These are phyloP conservation scores for Archips xylosteana DNA, from an alignment of 2,888 invertebrate genomes.

Conservation along the genomic window DNA sequence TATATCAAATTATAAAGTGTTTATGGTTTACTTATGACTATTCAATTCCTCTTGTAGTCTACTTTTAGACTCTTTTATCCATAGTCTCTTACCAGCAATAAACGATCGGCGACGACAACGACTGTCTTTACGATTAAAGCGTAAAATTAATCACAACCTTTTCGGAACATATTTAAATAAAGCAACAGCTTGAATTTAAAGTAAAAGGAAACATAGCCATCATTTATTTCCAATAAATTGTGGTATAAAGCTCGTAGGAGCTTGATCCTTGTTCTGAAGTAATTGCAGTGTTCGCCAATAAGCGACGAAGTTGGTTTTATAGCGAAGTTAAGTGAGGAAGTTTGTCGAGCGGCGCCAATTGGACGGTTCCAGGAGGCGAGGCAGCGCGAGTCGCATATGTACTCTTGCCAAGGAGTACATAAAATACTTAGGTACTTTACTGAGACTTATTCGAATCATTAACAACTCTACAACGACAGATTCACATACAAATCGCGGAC, in stretches of 20 bases:
- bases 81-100: too few relatives aligned
- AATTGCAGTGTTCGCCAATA: slow-evolving; percentile 63
- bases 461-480: too few relatives aligned
- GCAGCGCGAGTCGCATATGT: slow-evolving; percentile 1
- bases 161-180: neutral
- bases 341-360: slow-evolving; percentile 63
- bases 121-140: neutral
- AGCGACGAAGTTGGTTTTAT: slow-evolving; percentile 69
- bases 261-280: slow-evolving; percentile 51
- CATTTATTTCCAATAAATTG: slow-evolving; percentile 56
- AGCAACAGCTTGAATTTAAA: neutral
- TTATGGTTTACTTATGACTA: neutral
- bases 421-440: too few relatives aligned
- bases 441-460: too few relatives aligned
- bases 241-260: slow-evolving; percentile 53
- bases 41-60: neutral
- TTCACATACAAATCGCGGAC: too few relatives aligned
- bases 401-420: neutral
- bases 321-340: slow-evolving; percentile 65
- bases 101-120: too few relatives aligned
- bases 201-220: neutral
- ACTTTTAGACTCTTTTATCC: neutral
- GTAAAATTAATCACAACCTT: neutral
- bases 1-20: neutral
- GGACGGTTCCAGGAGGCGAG: slow-evolving; percentile 48